A percentile compares a stretch with the other conserved stretches of the same genome.
Conservation (phyloP, 2,797 vertebrate species). For the Pelochelys cantorii region DNA sequence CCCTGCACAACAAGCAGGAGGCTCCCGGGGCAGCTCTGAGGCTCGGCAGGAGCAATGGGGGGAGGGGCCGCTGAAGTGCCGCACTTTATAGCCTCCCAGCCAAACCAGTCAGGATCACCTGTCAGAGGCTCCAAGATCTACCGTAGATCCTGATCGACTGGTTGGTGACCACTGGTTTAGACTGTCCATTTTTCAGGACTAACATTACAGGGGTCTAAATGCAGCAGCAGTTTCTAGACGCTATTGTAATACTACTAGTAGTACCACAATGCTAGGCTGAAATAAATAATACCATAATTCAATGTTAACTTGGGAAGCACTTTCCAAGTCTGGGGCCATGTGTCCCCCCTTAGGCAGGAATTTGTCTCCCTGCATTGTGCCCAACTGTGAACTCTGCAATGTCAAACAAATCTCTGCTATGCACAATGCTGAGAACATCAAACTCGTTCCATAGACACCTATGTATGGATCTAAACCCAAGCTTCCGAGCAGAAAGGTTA, state of each 20-base stretch:
- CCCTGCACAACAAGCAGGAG: no score
- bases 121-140: no score
- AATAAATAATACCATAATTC: not conserved
- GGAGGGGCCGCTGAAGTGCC: no score
- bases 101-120: no score
- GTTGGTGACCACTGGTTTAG: no score
- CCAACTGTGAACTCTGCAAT: not conserved
- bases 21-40: no score
- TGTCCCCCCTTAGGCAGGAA: not conserved
- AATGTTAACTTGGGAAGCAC: not conserved
- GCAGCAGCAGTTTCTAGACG: rapidly evolving
- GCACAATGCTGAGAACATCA: not conserved
- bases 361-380: not conserved
- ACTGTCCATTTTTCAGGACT: rapidly evolving
- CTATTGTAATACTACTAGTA: not conserved
- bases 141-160: no score
- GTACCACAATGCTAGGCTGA: rapidly evolving
- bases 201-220: rapidly evolving
- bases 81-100: no score
- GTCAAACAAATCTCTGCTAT: not conserved
- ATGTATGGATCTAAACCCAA: not conserved
- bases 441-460: not conserved
- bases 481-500: not conserved
- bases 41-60: no score
- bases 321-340: not conserved